These are phyloP conservation scores for Aurelia aurita DNA, from an alignment of 30 jellyfish, hydroid and myxozoan genomes.

Conservation along the genomic window DNA sequence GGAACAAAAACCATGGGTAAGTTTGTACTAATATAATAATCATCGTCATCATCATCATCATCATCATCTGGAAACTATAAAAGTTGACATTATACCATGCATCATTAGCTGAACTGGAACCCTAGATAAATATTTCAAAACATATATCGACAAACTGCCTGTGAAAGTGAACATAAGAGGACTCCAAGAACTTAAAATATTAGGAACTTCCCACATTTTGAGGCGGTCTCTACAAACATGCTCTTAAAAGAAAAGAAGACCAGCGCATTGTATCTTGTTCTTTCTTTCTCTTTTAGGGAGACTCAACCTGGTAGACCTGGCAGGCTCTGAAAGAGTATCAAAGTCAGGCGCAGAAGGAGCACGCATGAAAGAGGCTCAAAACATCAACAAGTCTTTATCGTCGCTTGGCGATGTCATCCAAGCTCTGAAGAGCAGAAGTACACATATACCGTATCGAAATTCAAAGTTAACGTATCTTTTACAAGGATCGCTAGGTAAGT, in stretches of 20 bases:
- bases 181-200: too few relatives aligned
- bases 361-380: slow-evolving; percentile 93
- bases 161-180: too few relatives aligned
- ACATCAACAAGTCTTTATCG: slow-evolving; percentile 85
- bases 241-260: too few relatives aligned
- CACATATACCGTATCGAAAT: slow-evolving; percentile 95
- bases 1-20: slow-evolving; percentile 80
- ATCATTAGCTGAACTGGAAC: too few relatives aligned
- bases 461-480: slow-evolving; percentile 92
- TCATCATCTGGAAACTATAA: too few relatives aligned
- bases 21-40: too few relatives aligned
- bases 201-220: too few relatives aligned
- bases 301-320: slow-evolving; percentile 95
- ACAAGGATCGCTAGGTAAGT: slow-evolving; percentile 94
- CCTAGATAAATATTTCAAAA: too few relatives aligned
- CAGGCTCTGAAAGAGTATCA: slow-evolving; percentile 95
- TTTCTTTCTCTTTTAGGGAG: slow-evolving; percentile 59
- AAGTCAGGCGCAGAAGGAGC: slow-evolving; percentile 96
- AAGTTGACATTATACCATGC: too few relatives aligned
- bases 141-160: too few relatives aligned
- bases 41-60: slow-evolving; percentile 2
- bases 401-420: slow-evolving; percentile 95
- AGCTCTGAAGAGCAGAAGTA: slow-evolving; percentile 70
- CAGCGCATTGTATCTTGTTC: neutral
- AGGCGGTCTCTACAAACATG: too few relatives aligned